Evolutionary conservation across 2,888 invertebrate genomes (phyloP).

Genomic region (Dromius quadrimaculatus): DNA sequence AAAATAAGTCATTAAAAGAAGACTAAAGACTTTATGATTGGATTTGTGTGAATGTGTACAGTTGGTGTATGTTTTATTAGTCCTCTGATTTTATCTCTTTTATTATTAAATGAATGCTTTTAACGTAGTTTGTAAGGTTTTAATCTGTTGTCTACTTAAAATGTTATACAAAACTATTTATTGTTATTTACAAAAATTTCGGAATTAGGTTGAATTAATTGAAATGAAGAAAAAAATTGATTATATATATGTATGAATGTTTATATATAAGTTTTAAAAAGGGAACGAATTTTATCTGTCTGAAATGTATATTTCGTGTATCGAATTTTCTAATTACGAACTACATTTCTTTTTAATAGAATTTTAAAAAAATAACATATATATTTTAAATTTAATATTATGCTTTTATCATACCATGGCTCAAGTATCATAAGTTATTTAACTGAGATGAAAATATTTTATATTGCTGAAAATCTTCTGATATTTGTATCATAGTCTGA

Average conservation of each 20-base stretch:
- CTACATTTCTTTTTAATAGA: not conserved
- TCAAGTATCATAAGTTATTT: not conserved
- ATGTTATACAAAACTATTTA: constrained; percentile 34
- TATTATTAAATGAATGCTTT: constrained; percentile 24
- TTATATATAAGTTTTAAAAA: not conserved
- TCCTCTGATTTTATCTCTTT: constrained; percentile 36
- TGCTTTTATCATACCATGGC: not conserved
- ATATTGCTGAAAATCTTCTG: not conserved
- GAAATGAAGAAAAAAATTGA: too few relatives aligned
- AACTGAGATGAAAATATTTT: not conserved
- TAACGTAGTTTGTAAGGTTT: constrained; percentile 7
- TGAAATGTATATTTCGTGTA: constrained; percentile 8
- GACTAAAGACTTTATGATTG: constrained; percentile 57
- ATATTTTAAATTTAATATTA: not conserved
- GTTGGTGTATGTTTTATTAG: constrained; percentile 20
- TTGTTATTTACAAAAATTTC: constrained; percentile 25
- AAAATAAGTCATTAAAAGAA: constrained; percentile 61
- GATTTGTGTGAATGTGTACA: constrained; percentile 30
- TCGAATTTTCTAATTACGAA: not conserved
- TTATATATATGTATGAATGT: constrained; percentile 7
- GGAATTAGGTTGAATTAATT: constrained; percentile 18
- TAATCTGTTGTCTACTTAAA: constrained; percentile 37
- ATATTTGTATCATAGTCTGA: not conserved
- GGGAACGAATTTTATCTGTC: not conserved
- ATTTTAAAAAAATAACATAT: not conserved